Base-by-base conservation (phyloP, 2,888 invertebrate species). In the Spilosoma lubricipeda region DNA sequence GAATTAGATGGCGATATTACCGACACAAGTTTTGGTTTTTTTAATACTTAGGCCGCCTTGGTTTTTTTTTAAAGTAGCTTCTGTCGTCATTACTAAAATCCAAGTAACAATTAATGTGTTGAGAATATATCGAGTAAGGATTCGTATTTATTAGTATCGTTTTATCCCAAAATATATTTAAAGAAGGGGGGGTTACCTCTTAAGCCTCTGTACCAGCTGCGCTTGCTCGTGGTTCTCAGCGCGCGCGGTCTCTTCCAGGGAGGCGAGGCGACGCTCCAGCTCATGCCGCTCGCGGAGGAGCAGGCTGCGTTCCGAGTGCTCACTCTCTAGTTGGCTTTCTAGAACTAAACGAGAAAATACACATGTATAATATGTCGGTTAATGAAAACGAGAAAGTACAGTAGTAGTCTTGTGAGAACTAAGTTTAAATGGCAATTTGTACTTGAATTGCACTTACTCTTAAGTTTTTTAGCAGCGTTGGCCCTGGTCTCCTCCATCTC, bases 401-500 rank as follows among this genome's bases (percentile, higher is more conserved):
- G 9, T n/a, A 39, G 39, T 39, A 39, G 39, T 39, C 39, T 36
- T 36, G 36, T 39, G 7, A 8, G 39, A 8, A 39, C 39, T 39
- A 39, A 39, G 39, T 39, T 7, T 39, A 39, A 39, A 39, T 39
- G 39, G 39, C 39, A 39, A 39, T 39, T 39, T 39, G 11, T 39
- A 39, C 39, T 39, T 8, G 39, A 7, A 42, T 45, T 45, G 30
- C 39, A 80, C 91, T 90, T 84, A 97, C 97, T 97, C 96, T 98
- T 98, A 33, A 99, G 97, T 94, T 99, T 99, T 94, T 99, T 99
- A 90, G 98, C 98, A 8, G 98, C 97, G 87, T 98, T 98, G 79
- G 98, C 98, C 27, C 99, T 96, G 48, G 98, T 97, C 87, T 99
- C 99, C 90, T 99, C 99, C 89, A 99, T 95, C 91, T 99, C 99